These are phyloP conservation scores for Drosophila bocqueti DNA, from an alignment of 1,140 invertebrate genomes.

Conservation along the genomic window DNA sequence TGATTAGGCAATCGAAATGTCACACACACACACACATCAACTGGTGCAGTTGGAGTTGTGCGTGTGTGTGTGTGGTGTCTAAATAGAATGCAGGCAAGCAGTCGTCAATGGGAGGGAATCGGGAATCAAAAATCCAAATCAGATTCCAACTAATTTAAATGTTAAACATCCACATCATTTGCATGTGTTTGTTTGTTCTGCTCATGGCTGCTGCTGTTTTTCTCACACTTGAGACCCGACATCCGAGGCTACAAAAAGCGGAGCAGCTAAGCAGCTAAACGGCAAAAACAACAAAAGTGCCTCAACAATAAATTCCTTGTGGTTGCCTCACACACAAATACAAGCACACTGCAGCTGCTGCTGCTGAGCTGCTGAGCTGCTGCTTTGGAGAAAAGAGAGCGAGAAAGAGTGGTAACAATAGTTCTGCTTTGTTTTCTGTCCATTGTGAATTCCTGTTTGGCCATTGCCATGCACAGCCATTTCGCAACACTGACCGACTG, in stretches of 20 bases:
- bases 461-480: constrained; percentile 24
- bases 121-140: constrained; percentile 46
- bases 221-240: constrained; percentile 65
- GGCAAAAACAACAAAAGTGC: constrained; percentile 60
- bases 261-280: constrained; percentile 25
- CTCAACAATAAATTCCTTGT: constrained; percentile 82
- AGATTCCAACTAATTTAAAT: constrained; percentile 77
- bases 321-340: constrained; percentile 44
- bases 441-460: constrained; percentile 41
- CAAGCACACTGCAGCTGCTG: constrained; percentile 23
- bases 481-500: constrained; percentile 68
- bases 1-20: constrained; percentile 70
- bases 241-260: constrained; percentile 22
- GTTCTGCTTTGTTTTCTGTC: constrained; percentile 57
- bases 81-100: constrained; percentile 63
- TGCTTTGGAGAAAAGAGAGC: constrained; percentile 13
- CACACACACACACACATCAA: constrained; percentile 30
- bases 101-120: constrained; percentile 23
- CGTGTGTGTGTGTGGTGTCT: not conserved
- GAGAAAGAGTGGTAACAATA: constrained; percentile 53
- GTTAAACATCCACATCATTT: constrained; percentile 50
- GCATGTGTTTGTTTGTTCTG: constrained; percentile 30
- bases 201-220: constrained; percentile 18
- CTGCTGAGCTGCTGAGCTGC: constrained; percentile 8
- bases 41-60: not conserved